phyloP scores from a whole-genome alignment of 2,888 invertebrate species.

The Mythimna loreyi region DNA sequence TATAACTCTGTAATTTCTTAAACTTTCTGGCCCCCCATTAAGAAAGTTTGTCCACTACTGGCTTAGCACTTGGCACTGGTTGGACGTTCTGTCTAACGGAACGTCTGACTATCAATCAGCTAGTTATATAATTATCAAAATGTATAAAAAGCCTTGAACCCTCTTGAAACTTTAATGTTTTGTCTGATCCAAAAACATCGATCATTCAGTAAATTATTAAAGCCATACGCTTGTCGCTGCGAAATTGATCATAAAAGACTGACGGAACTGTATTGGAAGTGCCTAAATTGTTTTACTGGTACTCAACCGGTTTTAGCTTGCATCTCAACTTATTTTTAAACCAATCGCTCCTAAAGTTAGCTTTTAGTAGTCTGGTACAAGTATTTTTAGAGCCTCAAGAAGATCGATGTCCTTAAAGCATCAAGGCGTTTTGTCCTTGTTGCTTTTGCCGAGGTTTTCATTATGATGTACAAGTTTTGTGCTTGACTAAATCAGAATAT shows the following conservation, averaged over 20 bases:
- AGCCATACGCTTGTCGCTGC: background rate
- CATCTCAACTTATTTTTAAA: conserved; percentile 12
- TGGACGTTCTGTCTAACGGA: no score
- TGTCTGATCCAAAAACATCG: background rate
- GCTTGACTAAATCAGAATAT: no score
- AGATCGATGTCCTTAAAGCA: conserved; percentile 8
- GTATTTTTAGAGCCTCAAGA: conserved; percentile 3
- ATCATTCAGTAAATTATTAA: background rate
- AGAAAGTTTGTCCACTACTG: no score
- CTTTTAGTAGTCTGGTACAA: conserved; percentile 4
- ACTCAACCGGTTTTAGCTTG: background rate
- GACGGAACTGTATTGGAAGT: background rate
- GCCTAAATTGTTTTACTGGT: background rate
- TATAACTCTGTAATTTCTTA: no score
- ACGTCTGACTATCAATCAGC: no score
- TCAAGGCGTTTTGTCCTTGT: conserved; percentile 6
- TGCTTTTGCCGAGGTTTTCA: conserved; percentile 1
- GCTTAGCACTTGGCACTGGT: no score
- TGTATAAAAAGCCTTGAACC: background rate
- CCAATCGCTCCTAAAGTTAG: background rate
- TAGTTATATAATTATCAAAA: no score
- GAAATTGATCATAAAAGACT: background rate
- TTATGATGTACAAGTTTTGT: no score
- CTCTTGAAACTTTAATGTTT: background rate
- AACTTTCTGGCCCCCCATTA: no score